Conservation (phyloP, 37 sponge, comb jelly and placozoan genomes). For the Aphrocallistes beatrix region DNA sequence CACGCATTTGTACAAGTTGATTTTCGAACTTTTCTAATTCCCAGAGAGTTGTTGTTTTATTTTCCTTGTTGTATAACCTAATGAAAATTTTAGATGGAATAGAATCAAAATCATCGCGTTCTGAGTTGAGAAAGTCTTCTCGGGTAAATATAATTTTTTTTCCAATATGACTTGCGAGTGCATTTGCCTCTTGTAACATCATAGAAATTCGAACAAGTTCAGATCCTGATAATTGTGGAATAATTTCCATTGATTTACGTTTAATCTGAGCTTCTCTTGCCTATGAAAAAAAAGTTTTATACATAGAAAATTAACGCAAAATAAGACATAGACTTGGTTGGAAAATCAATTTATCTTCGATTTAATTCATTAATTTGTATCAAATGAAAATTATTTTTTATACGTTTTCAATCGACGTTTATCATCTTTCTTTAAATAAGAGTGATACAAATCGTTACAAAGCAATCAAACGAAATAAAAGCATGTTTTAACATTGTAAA, state of each 20-base stretch:
- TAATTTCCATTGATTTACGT: neutral
- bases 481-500: no score
- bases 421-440: no score
- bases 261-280: neutral
- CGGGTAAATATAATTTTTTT: slow-evolving; percentile 23
- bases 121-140: neutral
- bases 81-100: slow-evolving; percentile 17
- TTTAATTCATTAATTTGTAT: no score
- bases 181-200: slow-evolving; percentile 69
- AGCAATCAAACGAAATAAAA: no score
- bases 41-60: slow-evolving; percentile 45
- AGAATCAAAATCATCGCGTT: neutral
- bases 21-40: slow-evolving; percentile 55
- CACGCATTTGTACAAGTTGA: slow-evolving; percentile 67
- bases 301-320: no score
- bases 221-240: slow-evolving; percentile 30
- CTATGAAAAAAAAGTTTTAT: neutral
- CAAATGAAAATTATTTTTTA: no score
- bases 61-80: slow-evolving; percentile 43
- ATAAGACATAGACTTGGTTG: no score
- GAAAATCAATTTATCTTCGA: no score
- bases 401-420: no score
- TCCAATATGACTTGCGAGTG: slow-evolving; percentile 42
- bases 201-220: slow-evolving; percentile 43
- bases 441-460: no score